A percentile compares a stretch with the other conserved stretches of the same genome.
Conservation (phyloP, 2,888 invertebrate genomes). For the Diploptera punctata region DNA sequence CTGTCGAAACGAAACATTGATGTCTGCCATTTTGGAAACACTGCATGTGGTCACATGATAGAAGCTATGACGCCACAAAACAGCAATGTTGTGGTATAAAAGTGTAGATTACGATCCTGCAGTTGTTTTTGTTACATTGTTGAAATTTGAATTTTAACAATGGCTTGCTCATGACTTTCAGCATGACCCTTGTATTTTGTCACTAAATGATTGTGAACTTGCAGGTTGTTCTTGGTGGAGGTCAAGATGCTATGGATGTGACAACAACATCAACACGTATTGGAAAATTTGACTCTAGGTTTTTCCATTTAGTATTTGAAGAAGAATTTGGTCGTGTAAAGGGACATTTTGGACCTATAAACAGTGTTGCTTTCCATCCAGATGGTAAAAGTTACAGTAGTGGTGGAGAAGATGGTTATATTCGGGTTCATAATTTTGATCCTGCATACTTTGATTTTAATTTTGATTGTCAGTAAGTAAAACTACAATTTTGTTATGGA, state of each 20-base stretch:
- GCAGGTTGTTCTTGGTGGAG: slow-evolving; percentile 92
- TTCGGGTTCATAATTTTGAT: slow-evolving; percentile 95
- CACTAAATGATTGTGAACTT: too few relatives aligned
- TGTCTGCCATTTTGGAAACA: too few relatives aligned
- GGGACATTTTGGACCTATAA: slow-evolving; percentile 99
- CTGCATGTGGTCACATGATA: too few relatives aligned
- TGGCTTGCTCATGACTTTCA: too few relatives aligned
- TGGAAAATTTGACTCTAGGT: slow-evolving; percentile 95
- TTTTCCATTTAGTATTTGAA: slow-evolving; percentile 95
- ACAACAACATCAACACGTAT: slow-evolving; percentile 92
- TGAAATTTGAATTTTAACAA: too few relatives aligned
- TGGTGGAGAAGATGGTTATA: slow-evolving; percentile 99
- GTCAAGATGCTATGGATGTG: slow-evolving; percentile 99
- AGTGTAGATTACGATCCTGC: too few relatives aligned
- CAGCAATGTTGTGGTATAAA: too few relatives aligned
- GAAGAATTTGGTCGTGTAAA: slow-evolving; percentile 98
- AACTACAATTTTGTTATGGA: too few relatives aligned
- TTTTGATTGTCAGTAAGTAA: slow-evolving; percentile 79
- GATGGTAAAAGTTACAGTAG: slow-evolving; percentile 96
- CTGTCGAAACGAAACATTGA: too few relatives aligned
- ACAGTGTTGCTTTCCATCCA: slow-evolving; percentile 97
- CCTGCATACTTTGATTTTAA: slow-evolving; percentile 95
- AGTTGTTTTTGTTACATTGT: too few relatives aligned
- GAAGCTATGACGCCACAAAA: too few relatives aligned
- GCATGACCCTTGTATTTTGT: too few relatives aligned